phyloP scores from a whole-genome alignment of 2,888 invertebrate genomes.

The Trilocha varians region DNA sequence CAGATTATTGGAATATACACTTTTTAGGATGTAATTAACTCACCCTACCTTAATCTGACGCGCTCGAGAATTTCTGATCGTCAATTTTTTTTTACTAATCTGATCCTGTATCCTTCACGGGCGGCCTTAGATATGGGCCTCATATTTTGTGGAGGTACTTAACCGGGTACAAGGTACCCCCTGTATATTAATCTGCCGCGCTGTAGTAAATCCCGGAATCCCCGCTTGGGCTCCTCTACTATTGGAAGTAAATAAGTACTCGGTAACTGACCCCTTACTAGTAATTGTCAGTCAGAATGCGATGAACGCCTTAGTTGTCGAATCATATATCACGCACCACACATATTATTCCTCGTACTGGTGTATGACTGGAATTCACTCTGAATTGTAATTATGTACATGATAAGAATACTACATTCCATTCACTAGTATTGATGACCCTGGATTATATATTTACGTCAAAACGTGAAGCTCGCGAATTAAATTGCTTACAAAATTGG shows the following conservation, averaged over 20 bases:
- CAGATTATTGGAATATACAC: no score
- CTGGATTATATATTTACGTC: conserved; percentile 17
- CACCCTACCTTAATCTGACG: no score
- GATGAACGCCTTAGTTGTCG: conserved; percentile 17
- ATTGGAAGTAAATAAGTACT: conserved; percentile 6
- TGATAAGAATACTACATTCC: conserved; percentile 36
- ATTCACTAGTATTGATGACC: conserved; percentile 28
- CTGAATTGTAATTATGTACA: conserved; percentile 41
- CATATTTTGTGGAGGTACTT: no score
- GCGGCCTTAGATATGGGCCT: no score
- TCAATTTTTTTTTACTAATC: no score
- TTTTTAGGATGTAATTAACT: no score
- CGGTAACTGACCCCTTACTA: conserved; percentile 12
- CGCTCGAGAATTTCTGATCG: no score
- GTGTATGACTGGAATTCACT: conserved; percentile 35
- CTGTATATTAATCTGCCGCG: no score
- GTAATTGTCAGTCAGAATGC: conserved; percentile 28
- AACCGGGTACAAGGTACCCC: no score
- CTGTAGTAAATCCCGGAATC: no score
- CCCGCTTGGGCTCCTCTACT: no score
- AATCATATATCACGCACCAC: conserved; percentile 25
- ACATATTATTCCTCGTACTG: conserved; percentile 24
- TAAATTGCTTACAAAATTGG: not conserved
- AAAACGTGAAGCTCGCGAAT: not conserved
- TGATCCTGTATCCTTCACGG: no score